Evolutionary conservation across 1,140 invertebrate genomes (phyloP).

Genomic region (Pseudomyrmex concolor): DNA sequence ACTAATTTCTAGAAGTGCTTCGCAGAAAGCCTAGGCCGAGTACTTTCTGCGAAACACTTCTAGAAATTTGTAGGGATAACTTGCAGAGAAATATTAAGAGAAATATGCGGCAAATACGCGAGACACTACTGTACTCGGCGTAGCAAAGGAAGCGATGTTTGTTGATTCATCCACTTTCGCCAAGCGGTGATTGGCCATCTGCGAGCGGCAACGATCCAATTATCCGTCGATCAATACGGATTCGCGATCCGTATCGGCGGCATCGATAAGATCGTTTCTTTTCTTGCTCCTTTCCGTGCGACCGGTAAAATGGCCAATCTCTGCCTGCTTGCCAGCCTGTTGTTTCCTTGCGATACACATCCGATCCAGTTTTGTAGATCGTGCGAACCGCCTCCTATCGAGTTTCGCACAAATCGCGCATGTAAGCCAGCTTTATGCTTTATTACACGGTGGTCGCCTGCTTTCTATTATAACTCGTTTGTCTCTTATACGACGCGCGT

Average conservation of each 20-base stretch:
- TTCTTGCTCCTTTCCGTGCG: slow-evolving; percentile 41
- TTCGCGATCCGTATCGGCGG: slow-evolving; percentile 66
- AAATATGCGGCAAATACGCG: too few species aligned
- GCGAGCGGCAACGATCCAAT: slow-evolving; percentile 56
- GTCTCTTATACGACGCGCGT: slow-evolving; percentile 27
- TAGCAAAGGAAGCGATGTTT: slow-evolving; percentile 32
- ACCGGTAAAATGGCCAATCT: slow-evolving; percentile 30
- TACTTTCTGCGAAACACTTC: too few species aligned
- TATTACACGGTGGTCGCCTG: slow-evolving; percentile 48
- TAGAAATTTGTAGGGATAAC: too few species aligned
- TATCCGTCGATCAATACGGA: slow-evolving; percentile 59
- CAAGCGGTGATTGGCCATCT: slow-evolving; percentile 43
- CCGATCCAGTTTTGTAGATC: slow-evolving; percentile 75
- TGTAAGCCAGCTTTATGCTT: slow-evolving; percentile 65
- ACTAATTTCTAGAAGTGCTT: too few species aligned
- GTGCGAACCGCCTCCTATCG: slow-evolving; percentile 74
- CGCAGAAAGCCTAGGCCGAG: too few species aligned
- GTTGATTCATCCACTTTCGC: slow-evolving; percentile 60
- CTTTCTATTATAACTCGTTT: slow-evolving; percentile 57
- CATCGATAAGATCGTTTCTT: slow-evolving; percentile 52
- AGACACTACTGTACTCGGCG: too few species aligned
- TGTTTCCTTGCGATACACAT: slow-evolving; percentile 69
- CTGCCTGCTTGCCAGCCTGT: slow-evolving; percentile 5
- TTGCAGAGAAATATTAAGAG: too few species aligned
- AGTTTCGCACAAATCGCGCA: slow-evolving; percentile 74